Evolutionary conservation across 2,888 invertebrate genomes (phyloP).

Genomic region (Ormyrus rosae): DNA sequence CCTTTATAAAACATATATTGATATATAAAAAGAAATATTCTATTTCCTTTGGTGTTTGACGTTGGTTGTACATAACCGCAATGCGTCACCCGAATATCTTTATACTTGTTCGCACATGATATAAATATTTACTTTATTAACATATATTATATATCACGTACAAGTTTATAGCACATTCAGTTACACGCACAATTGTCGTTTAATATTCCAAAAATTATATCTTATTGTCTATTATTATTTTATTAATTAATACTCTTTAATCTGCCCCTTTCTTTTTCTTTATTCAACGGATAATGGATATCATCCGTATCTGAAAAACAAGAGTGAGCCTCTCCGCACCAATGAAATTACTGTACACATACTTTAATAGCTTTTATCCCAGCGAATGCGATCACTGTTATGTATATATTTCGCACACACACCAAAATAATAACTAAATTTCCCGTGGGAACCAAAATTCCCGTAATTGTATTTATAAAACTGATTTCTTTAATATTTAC

Average conservation of each 20-base stretch:
- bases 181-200: conserved; percentile 36
- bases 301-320: neutral
- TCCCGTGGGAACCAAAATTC: no score
- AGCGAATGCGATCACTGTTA: conserved; percentile 13
- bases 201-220: conserved; percentile 27
- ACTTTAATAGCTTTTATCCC: conserved; percentile 11
- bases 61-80: conserved; percentile 7
- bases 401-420: conserved; percentile 14
- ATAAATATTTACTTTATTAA: conserved; percentile 6
- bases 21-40: conserved; percentile 7
- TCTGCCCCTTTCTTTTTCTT: conserved; percentile 13
- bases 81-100: conserved; percentile 25
- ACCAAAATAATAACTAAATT: neutral
- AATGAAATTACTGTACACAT: conserved; percentile 8
- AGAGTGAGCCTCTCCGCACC: conserved; percentile 4
- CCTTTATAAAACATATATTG: neutral
- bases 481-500: neutral
- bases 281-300: conserved; percentile 1
- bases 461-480: no score
- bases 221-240: conserved; percentile 6
- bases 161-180: conserved; percentile 22
- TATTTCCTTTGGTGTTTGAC: conserved; percentile 28
- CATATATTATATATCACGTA: neutral
- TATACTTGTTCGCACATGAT: conserved; percentile 32
- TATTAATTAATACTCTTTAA: conserved; percentile 8